Evolutionary conservation across 2,113 vertebrate genomes (phyloP).

Genomic region (Sapajus apella): DNA sequence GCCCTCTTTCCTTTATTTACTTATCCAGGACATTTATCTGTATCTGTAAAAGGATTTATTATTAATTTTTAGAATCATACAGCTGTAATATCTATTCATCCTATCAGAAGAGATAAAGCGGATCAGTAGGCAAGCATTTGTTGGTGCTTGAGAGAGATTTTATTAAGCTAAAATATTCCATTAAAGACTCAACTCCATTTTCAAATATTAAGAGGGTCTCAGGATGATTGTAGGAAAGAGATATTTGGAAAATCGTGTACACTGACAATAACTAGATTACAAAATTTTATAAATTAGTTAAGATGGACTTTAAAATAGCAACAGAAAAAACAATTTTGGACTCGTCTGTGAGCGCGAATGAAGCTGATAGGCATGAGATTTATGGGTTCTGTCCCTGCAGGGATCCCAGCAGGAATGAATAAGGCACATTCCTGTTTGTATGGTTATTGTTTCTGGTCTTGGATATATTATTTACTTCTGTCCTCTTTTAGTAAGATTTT

Average conservation of each 20-base stretch:
- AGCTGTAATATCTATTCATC: conserved; percentile 53
- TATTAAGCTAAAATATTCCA: conserved; percentile 62
- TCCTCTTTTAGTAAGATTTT: neutral
- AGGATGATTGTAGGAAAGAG: conserved; percentile 31
- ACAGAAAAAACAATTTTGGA: neutral
- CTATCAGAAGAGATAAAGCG: conserved; percentile 59
- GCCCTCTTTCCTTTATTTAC: neutral
- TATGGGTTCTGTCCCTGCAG: neutral
- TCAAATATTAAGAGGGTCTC: conserved; percentile 58
- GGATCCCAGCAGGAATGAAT: neutral
- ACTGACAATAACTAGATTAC: conserved; percentile 38
- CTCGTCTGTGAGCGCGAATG: neutral
- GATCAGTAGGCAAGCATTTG: conserved; percentile 66
- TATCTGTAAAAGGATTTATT: neutral
- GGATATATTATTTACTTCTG: neutral
- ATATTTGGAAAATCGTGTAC: conserved; percentile 30
- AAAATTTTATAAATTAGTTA: conserved; percentile 17
- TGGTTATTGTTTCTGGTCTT: neutral
- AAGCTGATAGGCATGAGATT: neutral
- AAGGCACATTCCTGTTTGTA: neutral
- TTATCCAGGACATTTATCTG: neutral
- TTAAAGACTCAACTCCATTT: conserved; percentile 63
- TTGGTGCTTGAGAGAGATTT: conserved; percentile 47
- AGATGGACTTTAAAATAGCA: neutral
- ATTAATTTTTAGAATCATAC: neutral